A percentile compares a stretch with the other conserved stretches of the same genome.
Conservation (phyloP, 2,797 vertebrate genomes). For the Artibeus jamaicensis region DNA sequence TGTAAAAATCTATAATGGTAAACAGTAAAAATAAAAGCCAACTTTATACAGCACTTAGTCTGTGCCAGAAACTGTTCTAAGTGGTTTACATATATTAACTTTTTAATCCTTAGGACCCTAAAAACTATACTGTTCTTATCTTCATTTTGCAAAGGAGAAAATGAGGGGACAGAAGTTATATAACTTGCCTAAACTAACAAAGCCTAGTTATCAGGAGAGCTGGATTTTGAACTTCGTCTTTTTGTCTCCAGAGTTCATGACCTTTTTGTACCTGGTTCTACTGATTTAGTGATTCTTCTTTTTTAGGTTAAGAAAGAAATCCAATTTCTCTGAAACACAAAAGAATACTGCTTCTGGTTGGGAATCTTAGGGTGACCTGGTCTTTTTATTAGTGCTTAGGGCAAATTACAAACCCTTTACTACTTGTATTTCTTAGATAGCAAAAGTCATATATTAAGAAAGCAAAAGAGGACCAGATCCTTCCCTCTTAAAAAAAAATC, state of each 20-base stretch:
- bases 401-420: background rate
- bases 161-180: background rate
- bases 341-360: conserved; percentile 14
- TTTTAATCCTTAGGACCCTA: background rate
- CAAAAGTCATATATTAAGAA: background rate
- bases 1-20: conserved; percentile 3
- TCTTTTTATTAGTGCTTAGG: background rate
- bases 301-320: background rate
- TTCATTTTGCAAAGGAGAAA: conserved; percentile 14
- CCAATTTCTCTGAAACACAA: background rate
- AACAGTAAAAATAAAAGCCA: conserved; percentile 35
- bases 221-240: conserved; percentile 45
- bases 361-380: background rate
- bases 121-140: background rate
- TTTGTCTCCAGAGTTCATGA: background rate
- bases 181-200: conserved; percentile 2
- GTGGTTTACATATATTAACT: background rate
- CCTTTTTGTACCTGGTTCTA: background rate
- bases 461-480: background rate
- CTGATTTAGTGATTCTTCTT: background rate
- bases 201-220: background rate
- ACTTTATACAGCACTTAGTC: background rate
- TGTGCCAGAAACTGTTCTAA: background rate
- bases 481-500: background rate
- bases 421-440: background rate